Conservation (phyloP, 2,888 invertebrate species). For the Papilio elwesi region DNA sequence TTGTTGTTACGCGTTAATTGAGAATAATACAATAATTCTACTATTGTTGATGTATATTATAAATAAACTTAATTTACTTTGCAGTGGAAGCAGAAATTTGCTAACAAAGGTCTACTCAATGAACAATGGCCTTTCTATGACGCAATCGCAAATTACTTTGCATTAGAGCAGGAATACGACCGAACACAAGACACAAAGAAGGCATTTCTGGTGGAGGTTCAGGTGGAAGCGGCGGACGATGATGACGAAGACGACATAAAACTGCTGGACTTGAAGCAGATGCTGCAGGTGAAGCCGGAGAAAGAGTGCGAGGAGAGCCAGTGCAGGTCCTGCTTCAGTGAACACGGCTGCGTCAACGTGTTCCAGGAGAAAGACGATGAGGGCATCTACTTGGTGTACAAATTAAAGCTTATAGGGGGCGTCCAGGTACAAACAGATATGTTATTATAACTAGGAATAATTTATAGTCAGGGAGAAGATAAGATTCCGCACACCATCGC, state of each 20-base stretch:
- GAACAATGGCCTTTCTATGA: conserved; percentile 78
- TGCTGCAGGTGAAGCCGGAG: conserved; percentile 62
- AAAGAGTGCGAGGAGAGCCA: conserved; percentile 54
- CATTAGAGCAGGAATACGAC: conserved; percentile 47
- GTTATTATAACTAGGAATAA: too few relatives aligned
- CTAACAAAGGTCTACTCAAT: conserved; percentile 70
- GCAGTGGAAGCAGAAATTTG: conserved; percentile 78
- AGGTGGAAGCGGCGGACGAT: conserved; percentile 53
- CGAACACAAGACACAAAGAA: conserved; percentile 44
- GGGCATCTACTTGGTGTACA: conserved; percentile 65
- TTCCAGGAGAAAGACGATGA: conserved; percentile 62
- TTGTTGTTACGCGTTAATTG: too few relatives aligned
- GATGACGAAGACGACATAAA: conserved; percentile 76
- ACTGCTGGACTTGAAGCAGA: conserved; percentile 70
- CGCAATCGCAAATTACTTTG: conserved; percentile 63
- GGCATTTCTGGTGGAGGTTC: background rate
- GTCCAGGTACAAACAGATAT: conserved; percentile 59
- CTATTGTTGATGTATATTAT: background rate
- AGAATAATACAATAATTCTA: too few relatives aligned
- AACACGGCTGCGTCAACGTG: conserved; percentile 65
- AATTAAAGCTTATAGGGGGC: conserved; percentile 65
- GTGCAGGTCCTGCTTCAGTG: conserved; percentile 67
- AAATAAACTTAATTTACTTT: conserved; percentile 40
- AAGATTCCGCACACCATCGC: too few relatives aligned
- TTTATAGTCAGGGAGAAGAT: too few relatives aligned